These are phyloP conservation scores for Boloria selene DNA, from an alignment of 2,888 invertebrate species.

Conservation along the genomic window DNA sequence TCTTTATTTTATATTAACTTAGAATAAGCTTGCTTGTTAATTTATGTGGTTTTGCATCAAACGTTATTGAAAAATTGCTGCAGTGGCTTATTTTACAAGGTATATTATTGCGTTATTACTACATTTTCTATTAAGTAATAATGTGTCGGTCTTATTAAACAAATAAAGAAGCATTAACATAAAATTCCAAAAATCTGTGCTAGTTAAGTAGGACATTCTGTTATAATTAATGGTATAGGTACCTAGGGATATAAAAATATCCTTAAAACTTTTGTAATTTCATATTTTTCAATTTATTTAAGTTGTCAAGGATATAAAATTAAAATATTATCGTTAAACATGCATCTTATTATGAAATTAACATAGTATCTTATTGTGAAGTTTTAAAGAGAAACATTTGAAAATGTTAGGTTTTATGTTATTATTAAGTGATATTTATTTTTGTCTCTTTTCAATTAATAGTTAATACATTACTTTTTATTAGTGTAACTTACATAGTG, in stretches of 20 bases:
- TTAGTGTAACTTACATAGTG: too few relatives aligned
- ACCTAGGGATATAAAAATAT: background rate
- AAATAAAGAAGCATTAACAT: background rate
- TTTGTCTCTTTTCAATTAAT: too few relatives aligned
- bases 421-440: too few relatives aligned
- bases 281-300: too few relatives aligned
- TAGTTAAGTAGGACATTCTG: conserved; percentile 13
- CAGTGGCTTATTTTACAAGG: conserved; percentile 19
- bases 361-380: too few relatives aligned
- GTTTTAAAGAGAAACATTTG: too few relatives aligned
- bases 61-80: conserved; percentile 15
- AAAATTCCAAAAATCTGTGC: background rate
- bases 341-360: too few relatives aligned
- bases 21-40: background rate
- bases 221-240: background rate
- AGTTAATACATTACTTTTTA: too few relatives aligned
- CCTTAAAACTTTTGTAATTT: too few relatives aligned
- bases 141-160: background rate
- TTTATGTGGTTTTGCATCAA: conserved; percentile 2
- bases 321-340: too few relatives aligned
- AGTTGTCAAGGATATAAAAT: too few relatives aligned
- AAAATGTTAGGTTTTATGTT: too few relatives aligned
- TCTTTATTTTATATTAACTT: conserved; percentile 2
- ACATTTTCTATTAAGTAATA: background rate
- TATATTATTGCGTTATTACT: conserved; percentile 9